phyloP scores from a whole-genome alignment of 2,888 invertebrate species.

The Brachyptera putata region DNA sequence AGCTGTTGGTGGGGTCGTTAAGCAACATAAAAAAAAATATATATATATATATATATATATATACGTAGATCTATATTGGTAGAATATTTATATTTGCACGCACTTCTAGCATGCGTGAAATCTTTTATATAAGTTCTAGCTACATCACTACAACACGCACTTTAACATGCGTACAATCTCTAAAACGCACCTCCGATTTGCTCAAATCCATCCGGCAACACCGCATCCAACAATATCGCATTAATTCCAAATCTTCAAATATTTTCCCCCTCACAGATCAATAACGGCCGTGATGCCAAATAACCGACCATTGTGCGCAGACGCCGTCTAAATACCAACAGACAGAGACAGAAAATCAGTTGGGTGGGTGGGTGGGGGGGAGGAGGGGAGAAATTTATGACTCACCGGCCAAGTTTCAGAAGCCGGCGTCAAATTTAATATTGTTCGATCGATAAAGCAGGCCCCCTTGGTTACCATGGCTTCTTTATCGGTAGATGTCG shows the following conservation, averaged over 20 bases:
- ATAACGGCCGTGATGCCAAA: conserved; percentile 9
- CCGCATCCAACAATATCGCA: not conserved
- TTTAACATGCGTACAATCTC: no score
- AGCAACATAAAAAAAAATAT: no score
- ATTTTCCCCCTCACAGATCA: not conserved
- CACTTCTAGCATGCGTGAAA: no score
- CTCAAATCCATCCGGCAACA: not conserved
- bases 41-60: no score
- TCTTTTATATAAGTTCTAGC: no score
- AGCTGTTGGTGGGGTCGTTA: no score
- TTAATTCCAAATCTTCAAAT: not conserved
- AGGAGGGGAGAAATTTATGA: not conserved
- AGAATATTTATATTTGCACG: no score
- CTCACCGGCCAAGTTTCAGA: not conserved
- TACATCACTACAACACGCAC: no score
- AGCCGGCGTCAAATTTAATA: not conserved
- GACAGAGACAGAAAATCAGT: not conserved
- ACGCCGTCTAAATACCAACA: not conserved
- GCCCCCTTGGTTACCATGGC: not conserved
- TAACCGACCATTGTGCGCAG: not conserved
- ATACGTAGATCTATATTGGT: no score
- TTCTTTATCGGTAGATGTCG: not conserved
- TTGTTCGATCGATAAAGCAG: not conserved
- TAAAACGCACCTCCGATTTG: not conserved
- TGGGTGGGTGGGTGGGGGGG: no score